Conservation (phyloP, 37 sponge, comb jelly and placozoan genomes). For the Cladorhizidae sp. region DNA sequence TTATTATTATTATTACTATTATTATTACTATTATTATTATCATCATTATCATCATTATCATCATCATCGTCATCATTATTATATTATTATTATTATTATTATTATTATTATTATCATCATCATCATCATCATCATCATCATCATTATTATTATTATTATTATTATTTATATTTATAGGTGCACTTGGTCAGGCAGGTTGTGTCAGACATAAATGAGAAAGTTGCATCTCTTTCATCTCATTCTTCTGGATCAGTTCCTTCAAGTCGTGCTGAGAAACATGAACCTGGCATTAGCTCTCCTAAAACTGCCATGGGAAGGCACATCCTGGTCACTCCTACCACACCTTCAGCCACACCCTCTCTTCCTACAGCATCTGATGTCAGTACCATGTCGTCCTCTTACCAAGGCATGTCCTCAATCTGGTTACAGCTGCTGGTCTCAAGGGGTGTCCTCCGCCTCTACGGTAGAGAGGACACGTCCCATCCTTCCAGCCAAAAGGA, state of each 20-base stretch:
- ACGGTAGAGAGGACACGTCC: background rate
- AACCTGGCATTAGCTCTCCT: slow-evolving; percentile 12
- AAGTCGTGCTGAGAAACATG: background rate
- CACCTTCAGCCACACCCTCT: slow-evolving; percentile 21
- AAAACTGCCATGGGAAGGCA: slow-evolving; percentile 5
- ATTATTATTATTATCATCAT: too few species aligned
- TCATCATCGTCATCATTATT: too few species aligned
- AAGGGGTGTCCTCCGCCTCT: slow-evolving; percentile 21
- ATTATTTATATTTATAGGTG: too few species aligned
- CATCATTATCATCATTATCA: too few species aligned
- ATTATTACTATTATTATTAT: too few species aligned
- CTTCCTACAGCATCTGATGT: slow-evolving; percentile 22
- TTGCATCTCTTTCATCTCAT: background rate
- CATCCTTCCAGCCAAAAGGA: background rate
- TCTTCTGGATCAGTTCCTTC: background rate
- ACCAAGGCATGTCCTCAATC: slow-evolving; percentile 28
- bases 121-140: too few species aligned
- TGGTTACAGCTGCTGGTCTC: slow-evolving; percentile 54
- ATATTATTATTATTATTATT: too few species aligned
- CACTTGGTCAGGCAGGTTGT: background rate
- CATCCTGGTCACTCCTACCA: slow-evolving; percentile 14
- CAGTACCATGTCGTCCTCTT: slow-evolving; percentile 33
- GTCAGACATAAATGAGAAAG: background rate
- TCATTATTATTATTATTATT: too few species aligned
- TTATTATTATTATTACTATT: too few species aligned